A percentile compares a stretch with the other conserved stretches of the same genome.
Conservation (phyloP, 2,113 vertebrate genomes). For the Bufo bufo region DNA sequence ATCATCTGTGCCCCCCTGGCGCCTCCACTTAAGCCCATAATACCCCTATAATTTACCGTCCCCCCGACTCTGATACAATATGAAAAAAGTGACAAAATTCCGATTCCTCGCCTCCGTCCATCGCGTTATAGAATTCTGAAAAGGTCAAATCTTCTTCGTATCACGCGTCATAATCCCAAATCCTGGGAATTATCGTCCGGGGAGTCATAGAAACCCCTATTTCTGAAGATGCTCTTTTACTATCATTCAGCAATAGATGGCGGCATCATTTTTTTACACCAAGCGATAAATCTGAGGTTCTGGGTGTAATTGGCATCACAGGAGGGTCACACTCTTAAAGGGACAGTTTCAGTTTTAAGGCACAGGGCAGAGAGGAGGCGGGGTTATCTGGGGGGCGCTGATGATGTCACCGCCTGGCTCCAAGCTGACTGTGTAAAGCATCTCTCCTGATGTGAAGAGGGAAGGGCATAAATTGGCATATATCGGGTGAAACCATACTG, state of each 20-base stretch:
- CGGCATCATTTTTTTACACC: not conserved
- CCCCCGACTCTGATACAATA: not conserved
- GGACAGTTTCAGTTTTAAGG: not conserved
- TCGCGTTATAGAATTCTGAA: slow-evolving; percentile 59
- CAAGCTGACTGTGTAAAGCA: too few species aligned
- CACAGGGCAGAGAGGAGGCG: too few species aligned
- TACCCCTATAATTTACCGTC: not conserved
- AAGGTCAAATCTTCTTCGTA: slow-evolving; percentile 56
- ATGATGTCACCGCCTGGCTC: too few species aligned
- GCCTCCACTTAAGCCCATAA: too few species aligned
- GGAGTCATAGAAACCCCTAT: slow-evolving; percentile 49
- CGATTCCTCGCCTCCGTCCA: slow-evolving; percentile 47
- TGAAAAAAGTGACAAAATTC: not conserved
- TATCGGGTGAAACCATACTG: too few species aligned
- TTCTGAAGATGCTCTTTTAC: not conserved
- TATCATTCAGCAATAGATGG: slow-evolving; percentile 28
- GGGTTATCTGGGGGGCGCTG: too few species aligned
- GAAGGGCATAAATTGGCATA: too few species aligned
- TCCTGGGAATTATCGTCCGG: slow-evolving; percentile 44
- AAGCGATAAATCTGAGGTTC: not conserved
- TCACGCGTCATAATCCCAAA: slow-evolving; percentile 56
- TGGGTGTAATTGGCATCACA: not conserved
- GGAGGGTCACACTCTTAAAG: not conserved
- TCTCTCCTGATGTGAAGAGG: too few species aligned
- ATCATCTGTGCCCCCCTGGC: too few species aligned